Evolutionary conservation across 2,888 invertebrate species (phyloP).

Genomic region (Punctoribates punctum): DNA sequence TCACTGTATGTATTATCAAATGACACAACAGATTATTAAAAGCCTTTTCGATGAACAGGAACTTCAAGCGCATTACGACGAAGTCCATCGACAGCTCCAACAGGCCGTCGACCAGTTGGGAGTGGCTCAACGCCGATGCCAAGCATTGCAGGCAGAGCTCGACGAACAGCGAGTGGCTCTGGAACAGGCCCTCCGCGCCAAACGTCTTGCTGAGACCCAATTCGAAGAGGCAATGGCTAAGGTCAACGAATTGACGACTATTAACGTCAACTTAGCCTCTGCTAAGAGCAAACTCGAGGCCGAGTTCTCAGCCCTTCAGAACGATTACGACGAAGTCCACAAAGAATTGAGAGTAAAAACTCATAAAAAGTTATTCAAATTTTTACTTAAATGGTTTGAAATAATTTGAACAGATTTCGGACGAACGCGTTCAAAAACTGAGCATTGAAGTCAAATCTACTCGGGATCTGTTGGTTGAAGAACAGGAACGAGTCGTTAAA

Average conservation of each 20-base stretch:
- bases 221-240: slow-evolving; percentile 86
- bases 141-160: slow-evolving; percentile 83
- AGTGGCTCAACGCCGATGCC: slow-evolving; percentile 82
- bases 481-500: slow-evolving; percentile 93
- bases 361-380: not conserved
- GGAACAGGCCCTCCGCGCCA: slow-evolving; percentile 84
- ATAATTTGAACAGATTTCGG: slow-evolving; percentile 58
- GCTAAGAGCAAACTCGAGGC: slow-evolving; percentile 93
- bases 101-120: slow-evolving; percentile 90
- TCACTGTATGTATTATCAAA: slow-evolving; percentile 58
- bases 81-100: slow-evolving; percentile 90
- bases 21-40: not conserved
- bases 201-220: slow-evolving; percentile 81
- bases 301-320: slow-evolving; percentile 81
- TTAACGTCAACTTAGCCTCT: slow-evolving; percentile 91
- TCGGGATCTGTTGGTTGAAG: slow-evolving; percentile 87
- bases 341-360: slow-evolving; percentile 75
- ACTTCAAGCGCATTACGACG: slow-evolving; percentile 92
- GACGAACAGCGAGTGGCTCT: slow-evolving; percentile 91
- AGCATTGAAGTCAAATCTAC: slow-evolving; percentile 88
- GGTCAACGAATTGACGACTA: slow-evolving; percentile 88
- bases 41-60: slow-evolving; percentile 58
- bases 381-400: not conserved
- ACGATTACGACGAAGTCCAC: slow-evolving; percentile 96
- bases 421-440: slow-evolving; percentile 91